phyloP scores from a whole-genome alignment of 2,888 invertebrate species.

The Hydrotaea diabolus region DNA sequence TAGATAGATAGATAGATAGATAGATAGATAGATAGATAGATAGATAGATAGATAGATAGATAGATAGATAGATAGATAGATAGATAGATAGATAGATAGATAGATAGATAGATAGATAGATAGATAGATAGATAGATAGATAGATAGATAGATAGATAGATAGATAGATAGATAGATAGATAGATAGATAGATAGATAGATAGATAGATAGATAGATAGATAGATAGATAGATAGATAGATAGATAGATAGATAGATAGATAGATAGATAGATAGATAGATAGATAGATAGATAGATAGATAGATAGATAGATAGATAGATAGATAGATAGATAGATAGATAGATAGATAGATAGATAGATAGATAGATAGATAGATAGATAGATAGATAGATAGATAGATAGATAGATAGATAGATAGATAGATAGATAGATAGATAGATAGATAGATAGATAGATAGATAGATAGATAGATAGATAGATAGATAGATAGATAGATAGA shows the following conservation, averaged over 20 bases:
- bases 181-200: background rate
- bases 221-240: background rate
- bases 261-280: background rate
- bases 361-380: background rate
- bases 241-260: background rate
- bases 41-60: background rate
- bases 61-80: background rate
- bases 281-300: background rate
- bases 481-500: background rate
- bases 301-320: background rate
- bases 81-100: background rate
- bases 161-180: background rate
- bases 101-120: background rate
- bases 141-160: background rate
- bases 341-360: background rate
- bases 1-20: background rate
- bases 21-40: background rate
- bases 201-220: background rate
- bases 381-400: background rate
- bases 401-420: background rate
- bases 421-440: background rate
- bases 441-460: background rate
- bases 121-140: background rate
- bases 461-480: background rate
- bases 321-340: background rate